phyloP scores from a whole-genome alignment of 2,113 vertebrate species.

The Apus apus region DNA sequence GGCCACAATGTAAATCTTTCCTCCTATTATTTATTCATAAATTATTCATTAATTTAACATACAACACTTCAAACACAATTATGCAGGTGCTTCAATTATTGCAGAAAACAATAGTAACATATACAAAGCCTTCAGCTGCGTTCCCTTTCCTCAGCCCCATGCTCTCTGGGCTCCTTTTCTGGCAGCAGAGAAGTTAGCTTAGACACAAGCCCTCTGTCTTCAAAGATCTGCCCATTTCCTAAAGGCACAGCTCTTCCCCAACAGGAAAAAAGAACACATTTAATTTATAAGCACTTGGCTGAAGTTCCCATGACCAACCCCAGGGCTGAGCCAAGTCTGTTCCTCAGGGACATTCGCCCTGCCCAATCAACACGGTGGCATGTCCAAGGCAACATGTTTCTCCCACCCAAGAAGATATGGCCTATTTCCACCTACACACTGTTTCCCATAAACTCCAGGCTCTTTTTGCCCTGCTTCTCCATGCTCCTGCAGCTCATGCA shows the following conservation, averaged over 20 bases:
- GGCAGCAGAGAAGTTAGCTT: not conserved
- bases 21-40: not conserved
- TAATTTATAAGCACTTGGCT: not conserved
- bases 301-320: not conserved
- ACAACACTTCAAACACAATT: not conserved
- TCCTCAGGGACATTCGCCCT: not conserved
- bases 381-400: not conserved
- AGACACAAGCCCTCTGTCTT: not conserved
- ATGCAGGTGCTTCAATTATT: not conserved
- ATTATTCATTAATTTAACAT: not conserved
- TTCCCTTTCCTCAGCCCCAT: not conserved
- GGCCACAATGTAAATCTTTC: not conserved
- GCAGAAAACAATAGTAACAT: not conserved
- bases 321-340: not conserved
- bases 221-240: not conserved
- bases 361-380: rapidly evolving
- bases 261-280: not conserved
- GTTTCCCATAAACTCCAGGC: not conserved
- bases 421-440: not conserved
- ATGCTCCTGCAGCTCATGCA: not conserved
- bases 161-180: not conserved
- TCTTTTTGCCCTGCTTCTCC: conserved; percentile 45
- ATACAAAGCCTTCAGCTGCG: not conserved
- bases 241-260: not conserved
- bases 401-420: not conserved